These are phyloP conservation scores for Aporrectodea caliginosa DNA, from an alignment of 1,140 invertebrate species.

Conservation along the genomic window DNA sequence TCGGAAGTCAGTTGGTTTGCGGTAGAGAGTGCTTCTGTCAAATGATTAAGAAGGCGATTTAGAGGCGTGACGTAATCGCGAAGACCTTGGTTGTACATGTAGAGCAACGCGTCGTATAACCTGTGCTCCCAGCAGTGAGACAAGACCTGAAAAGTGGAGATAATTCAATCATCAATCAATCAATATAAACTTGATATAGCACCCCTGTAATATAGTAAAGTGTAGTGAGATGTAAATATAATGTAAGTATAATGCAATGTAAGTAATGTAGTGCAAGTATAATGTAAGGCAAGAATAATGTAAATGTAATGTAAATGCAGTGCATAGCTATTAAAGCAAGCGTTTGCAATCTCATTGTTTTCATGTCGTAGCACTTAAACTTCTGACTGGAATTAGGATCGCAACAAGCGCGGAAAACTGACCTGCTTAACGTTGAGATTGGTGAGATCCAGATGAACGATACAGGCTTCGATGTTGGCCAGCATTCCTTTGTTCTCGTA, in stretches of 20 bases:
- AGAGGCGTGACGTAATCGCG: slow-evolving; percentile 77
- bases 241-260: no score
- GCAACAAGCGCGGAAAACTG: no score
- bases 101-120: slow-evolving; percentile 81
- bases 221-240: no score
- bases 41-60: slow-evolving; percentile 62
- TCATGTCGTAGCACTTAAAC: no score
- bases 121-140: slow-evolving; percentile 72
- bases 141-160: slow-evolving; percentile 58
- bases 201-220: no score
- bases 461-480: slow-evolving; percentile 71
- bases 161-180: not conserved
- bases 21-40: slow-evolving; percentile 47
- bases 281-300: no score
- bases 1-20: slow-evolving; percentile 49
- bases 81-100: slow-evolving; percentile 81
- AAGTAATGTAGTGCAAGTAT: no score
- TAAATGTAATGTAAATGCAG: no score
- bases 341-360: no score
- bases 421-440: slow-evolving; percentile 85
- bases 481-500: slow-evolving; percentile 57
- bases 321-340: no score
- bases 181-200: not conserved
- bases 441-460: slow-evolving; percentile 75
- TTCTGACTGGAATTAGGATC: no score